Percentiles rank a stretch among this genome's conserved stretches.
These are phyloP conservation scores for Hippocampus guttulatus DNA, from an alignment of 2,113 vertebrate genomes.

Conservation along the genomic window DNA sequence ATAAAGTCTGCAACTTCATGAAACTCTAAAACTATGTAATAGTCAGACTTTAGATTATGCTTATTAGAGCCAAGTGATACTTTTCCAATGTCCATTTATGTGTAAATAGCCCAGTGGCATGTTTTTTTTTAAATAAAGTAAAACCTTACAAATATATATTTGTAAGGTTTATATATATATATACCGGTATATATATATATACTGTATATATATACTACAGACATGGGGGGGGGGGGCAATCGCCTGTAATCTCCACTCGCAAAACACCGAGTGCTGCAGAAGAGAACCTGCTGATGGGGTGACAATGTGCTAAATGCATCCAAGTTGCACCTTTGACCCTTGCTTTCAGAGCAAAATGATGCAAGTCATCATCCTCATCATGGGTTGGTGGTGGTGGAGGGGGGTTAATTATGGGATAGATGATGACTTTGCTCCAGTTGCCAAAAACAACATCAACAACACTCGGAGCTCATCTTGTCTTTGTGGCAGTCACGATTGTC, in stretches of 20 bases:
- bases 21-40: no score
- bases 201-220: no score
- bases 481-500: slow-evolving; percentile 83
- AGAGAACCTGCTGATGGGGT: not conserved
- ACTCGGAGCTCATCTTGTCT: slow-evolving; percentile 82
- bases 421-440: slow-evolving; percentile 68
- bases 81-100: not conserved
- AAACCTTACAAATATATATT: no score
- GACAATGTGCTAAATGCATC: slow-evolving; percentile 32
- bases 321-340: slow-evolving; percentile 32
- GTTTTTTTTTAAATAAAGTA: no score
- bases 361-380: slow-evolving; percentile 39
- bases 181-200: no score
- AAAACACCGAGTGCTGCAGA: not conserved
- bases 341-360: slow-evolving; percentile 46
- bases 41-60: no score
- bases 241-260: not conserved
- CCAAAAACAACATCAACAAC: slow-evolving; percentile 80
- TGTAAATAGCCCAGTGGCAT: no score
- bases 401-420: slow-evolving; percentile 54
- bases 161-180: no score
- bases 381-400: not conserved
- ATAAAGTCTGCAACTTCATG: no score
- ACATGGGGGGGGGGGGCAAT: no score
- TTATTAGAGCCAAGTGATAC: no score